Percentiles rank a stretch among this genome's conserved stretches.
phyloP scores from a whole-genome alignment of 2,888 invertebrate species.

The Agriopis leucophaearia region DNA sequence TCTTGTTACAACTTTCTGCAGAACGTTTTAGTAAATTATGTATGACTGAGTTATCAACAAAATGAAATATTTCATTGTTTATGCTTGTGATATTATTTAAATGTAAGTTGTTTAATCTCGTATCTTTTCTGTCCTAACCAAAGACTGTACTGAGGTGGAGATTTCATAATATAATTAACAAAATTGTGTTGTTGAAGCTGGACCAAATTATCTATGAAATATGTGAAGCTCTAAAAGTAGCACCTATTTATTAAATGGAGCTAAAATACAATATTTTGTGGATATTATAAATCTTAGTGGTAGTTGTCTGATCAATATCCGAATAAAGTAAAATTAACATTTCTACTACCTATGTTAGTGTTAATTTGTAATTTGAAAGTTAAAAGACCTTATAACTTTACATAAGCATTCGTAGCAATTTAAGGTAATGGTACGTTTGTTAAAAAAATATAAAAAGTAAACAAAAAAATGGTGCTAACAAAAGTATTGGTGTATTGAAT shows the following conservation, averaged over 20 bases:
- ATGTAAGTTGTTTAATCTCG: slow-evolving; percentile 75
- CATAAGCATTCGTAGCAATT: slow-evolving; percentile 76
- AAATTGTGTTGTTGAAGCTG: slow-evolving; percentile 75
- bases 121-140: slow-evolving; percentile 82
- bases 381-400: slow-evolving; percentile 77
- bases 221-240: slow-evolving; percentile 50
- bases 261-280: slow-evolving; percentile 44
- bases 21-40: slow-evolving; percentile 33
- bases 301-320: slow-evolving; percentile 56
- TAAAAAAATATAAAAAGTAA: slow-evolving; percentile 66
- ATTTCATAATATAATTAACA: slow-evolving; percentile 67
- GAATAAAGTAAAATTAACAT: slow-evolving; percentile 61
- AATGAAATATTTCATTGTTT: slow-evolving; percentile 62
- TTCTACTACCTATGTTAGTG: slow-evolving; percentile 57
- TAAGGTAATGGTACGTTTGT: slow-evolving; percentile 81
- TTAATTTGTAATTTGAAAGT: slow-evolving; percentile 61
- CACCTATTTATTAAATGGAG: slow-evolving; percentile 19
- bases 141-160: slow-evolving; percentile 80
- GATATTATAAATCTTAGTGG: slow-evolving; percentile 61
- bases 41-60: slow-evolving; percentile 58
- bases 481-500: slow-evolving; percentile 77
- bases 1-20: slow-evolving; percentile 35
- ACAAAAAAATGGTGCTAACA: slow-evolving; percentile 83
- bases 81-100: slow-evolving; percentile 84
- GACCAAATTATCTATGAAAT: slow-evolving; percentile 72